phyloP scores from a whole-genome alignment of 2,797 vertebrate genomes.

The Meda fulgida region DNA sequence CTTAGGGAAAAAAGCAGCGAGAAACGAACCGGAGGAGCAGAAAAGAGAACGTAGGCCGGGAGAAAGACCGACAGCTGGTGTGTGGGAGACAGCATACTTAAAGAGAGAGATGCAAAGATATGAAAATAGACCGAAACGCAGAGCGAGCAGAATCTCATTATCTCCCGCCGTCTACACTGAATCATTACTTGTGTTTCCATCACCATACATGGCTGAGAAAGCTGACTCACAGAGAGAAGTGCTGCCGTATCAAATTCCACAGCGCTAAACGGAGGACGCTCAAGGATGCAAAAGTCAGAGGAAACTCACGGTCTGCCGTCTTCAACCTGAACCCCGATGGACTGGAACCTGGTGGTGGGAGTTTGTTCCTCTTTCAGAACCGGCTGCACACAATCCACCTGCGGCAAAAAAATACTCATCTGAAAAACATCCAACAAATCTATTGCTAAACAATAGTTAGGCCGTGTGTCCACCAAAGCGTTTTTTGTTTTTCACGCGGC shows the following conservation, averaged over 20 bases:
- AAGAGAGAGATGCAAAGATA: constrained; percentile 30
- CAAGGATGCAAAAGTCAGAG: background rate
- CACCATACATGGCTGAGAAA: constrained; percentile 24
- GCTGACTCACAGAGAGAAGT: constrained; percentile 21
- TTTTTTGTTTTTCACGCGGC: too few relatives aligned
- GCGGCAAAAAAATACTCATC: background rate
- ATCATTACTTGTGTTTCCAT: constrained; percentile 11
- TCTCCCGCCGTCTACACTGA: constrained; percentile 5
- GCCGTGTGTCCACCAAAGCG: too few relatives aligned
- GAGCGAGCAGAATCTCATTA: constrained; percentile 30
- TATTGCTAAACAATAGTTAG: too few relatives aligned
- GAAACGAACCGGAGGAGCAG: background rate
- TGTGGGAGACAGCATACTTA: constrained; percentile 38
- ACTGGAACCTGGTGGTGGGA: constrained; percentile 88
- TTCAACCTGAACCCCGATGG: constrained; percentile 96
- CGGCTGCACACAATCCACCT: constrained; percentile 86
- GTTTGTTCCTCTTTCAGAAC: constrained; percentile 84
- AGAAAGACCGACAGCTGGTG: constrained; percentile 25
- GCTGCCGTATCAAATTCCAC: background rate
- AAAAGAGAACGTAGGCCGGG: background rate
- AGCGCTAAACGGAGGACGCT: background rate
- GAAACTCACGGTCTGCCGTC: constrained; percentile 77
- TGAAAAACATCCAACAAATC: background rate
- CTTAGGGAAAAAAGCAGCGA: background rate
- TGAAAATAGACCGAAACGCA: constrained; percentile 33